Evolutionary conservation across 2,888 invertebrate genomes (phyloP).

Genomic region (Drosophila hawaiiensis): DNA sequence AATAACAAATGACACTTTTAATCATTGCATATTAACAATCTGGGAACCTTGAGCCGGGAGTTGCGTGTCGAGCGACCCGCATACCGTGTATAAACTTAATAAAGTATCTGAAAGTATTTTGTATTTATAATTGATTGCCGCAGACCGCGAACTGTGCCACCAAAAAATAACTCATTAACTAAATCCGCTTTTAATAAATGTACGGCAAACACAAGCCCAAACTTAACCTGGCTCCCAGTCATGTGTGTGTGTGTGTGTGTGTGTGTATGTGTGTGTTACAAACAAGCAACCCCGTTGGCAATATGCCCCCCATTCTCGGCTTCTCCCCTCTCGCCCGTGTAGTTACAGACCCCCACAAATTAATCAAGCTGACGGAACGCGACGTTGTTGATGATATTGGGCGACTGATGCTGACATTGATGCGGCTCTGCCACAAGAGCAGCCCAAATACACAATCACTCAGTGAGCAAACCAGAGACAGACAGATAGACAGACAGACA

Average conservation of each 20-base stretch:
- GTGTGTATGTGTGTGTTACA: background rate
- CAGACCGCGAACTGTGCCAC: slow-evolving; percentile 71
- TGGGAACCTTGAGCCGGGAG: slow-evolving; percentile 51
- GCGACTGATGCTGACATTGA: slow-evolving; percentile 81
- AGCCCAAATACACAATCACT: slow-evolving; percentile 68
- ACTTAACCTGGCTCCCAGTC: slow-evolving; percentile 32
- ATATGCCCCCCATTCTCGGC: background rate
- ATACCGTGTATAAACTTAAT: slow-evolving; percentile 20
- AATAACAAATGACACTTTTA: slow-evolving; percentile 79
- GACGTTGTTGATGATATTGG: slow-evolving; percentile 82
- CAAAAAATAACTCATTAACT: slow-evolving; percentile 79
- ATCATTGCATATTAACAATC: slow-evolving; percentile 79
- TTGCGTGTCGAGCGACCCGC: slow-evolving; percentile 50
- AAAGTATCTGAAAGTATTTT: slow-evolving; percentile 34
- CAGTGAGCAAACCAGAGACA: slow-evolving; percentile 38
- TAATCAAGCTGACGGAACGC: slow-evolving; percentile 79
- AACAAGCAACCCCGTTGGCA: slow-evolving; percentile 16
- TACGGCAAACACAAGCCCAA: slow-evolving; percentile 32
- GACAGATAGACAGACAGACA: slow-evolving; percentile 15
- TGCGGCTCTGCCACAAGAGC: slow-evolving; percentile 76
- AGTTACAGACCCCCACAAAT: slow-evolving; percentile 71
- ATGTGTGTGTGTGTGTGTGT: background rate
- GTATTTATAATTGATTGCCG: slow-evolving; percentile 63
- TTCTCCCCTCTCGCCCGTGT: background rate
- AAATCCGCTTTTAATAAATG: slow-evolving; percentile 82